phyloP scores from a whole-genome alignment of 2,797 vertebrate genomes.

The Mareca penelope region DNA sequence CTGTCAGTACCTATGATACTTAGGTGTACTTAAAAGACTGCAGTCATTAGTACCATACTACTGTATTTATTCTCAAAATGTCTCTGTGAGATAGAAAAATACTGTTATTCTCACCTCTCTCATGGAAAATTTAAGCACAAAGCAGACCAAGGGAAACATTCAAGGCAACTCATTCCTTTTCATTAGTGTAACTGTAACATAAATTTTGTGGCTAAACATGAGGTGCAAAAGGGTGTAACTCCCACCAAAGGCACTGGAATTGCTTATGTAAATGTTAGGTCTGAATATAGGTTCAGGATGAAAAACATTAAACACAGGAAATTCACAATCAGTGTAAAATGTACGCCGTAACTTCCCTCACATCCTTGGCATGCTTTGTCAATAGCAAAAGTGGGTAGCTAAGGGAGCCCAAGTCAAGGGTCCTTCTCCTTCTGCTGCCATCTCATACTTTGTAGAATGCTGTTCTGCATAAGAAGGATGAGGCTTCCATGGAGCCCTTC shows the following conservation, averaged over 20 bases:
- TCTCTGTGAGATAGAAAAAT: neutral
- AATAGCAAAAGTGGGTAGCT: neutral
- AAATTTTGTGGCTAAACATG: neutral
- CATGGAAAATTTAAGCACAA: neutral
- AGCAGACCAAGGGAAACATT: neutral
- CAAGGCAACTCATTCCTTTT: neutral
- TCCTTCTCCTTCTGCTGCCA: neutral
- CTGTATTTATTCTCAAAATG: neutral
- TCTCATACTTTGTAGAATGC: neutral
- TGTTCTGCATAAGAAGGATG: neutral
- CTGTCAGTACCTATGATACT: neutral
- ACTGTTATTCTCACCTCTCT: neutral
- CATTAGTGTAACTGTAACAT: neutral
- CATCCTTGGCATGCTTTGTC: constrained; percentile 7
- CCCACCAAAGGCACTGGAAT: neutral
- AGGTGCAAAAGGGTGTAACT: neutral
- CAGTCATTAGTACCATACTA: neutral
- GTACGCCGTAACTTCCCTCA: neutral
- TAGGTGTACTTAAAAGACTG: neutral
- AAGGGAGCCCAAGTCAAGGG: neutral
- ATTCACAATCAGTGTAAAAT: neutral
- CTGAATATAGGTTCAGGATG: constrained; percentile 48
- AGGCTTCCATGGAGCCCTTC: neutral
- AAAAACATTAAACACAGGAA: constrained; percentile 67
- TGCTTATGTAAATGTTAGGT: constrained; percentile 22